Evolutionary conservation across 2,797 vertebrate species (phyloP).

Genomic region (Antrozous pallidus): DNA sequence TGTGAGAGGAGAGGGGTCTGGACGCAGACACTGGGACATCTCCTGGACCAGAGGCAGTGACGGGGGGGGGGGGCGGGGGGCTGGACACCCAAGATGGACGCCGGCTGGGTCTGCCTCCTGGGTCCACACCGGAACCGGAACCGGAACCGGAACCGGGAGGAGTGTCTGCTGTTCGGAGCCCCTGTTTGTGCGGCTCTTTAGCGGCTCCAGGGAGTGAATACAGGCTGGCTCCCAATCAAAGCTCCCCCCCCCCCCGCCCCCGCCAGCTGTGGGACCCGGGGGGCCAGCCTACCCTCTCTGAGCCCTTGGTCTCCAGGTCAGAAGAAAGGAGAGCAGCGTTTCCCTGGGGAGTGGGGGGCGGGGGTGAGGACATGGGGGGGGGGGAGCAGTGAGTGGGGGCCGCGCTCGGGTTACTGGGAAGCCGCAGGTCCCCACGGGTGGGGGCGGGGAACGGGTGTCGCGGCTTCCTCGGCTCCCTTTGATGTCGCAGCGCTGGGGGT

Average conservation of each 20-base stretch:
- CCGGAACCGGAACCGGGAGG: accelerated
- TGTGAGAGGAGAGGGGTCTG: background rate
- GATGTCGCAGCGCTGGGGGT: background rate
- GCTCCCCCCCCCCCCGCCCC: accelerated
- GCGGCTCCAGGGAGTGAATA: accelerated
- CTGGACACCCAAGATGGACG: accelerated
- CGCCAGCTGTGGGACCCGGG: background rate
- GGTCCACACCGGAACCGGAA: no score
- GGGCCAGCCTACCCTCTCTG: background rate
- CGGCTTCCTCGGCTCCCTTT: slow-evolving; percentile 35
- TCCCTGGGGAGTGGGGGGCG: accelerated
- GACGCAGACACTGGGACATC: background rate
- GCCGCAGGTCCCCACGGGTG: background rate
- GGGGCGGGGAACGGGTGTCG: background rate
- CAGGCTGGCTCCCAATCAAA: accelerated
- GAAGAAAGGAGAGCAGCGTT: accelerated
- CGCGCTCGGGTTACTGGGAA: accelerated
- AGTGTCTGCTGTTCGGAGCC: accelerated
- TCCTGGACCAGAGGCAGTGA: background rate
- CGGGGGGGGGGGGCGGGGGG: accelerated
- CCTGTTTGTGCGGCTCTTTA: no score
- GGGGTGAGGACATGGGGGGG: no score
- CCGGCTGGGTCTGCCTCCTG: accelerated
- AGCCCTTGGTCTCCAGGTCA: background rate
- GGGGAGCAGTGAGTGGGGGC: accelerated